Conservation (phyloP, 1,140 invertebrate species). For the Trigoniulus corallinus region DNA sequence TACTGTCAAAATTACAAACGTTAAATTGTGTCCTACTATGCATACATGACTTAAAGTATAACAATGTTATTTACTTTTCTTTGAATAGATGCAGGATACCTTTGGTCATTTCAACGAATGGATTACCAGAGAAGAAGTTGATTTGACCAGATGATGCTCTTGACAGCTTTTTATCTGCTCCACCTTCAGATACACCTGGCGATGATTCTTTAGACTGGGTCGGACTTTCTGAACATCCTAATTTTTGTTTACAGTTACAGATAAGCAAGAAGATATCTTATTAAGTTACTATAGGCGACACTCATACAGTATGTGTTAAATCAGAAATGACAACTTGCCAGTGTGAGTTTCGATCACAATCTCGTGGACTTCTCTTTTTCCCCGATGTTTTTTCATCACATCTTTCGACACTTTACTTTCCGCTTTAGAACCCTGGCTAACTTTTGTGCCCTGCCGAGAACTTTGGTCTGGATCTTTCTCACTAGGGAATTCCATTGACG, state of each 20-base stretch:
- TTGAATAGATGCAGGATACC: slow-evolving; percentile 93
- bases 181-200: background rate
- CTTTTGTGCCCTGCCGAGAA: background rate
- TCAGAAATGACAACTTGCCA: no score
- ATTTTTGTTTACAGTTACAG: background rate
- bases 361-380: slow-evolving; percentile 36
- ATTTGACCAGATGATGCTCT: slow-evolving; percentile 24
- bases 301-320: background rate
- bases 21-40: slow-evolving; percentile 4
- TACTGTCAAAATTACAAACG: slow-evolving; percentile 28
- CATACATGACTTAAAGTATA: slow-evolving; percentile 7
- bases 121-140: slow-evolving; percentile 85
- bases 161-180: slow-evolving; percentile 9
- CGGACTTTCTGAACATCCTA: background rate
- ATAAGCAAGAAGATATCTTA: background rate
- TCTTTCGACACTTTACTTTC: background rate
- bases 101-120: slow-evolving; percentile 87
- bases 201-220: background rate
- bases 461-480: background rate
- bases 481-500: background rate
- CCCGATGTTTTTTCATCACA: slow-evolving; percentile 21
- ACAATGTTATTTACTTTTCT: slow-evolving; percentile 52
- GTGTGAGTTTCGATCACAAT: slow-evolving; percentile 46
- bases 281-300: background rate
- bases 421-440: no score